Base-by-base conservation (phyloP, 2,797 vertebrate genomes). In the Coregonus sp. region DNA sequence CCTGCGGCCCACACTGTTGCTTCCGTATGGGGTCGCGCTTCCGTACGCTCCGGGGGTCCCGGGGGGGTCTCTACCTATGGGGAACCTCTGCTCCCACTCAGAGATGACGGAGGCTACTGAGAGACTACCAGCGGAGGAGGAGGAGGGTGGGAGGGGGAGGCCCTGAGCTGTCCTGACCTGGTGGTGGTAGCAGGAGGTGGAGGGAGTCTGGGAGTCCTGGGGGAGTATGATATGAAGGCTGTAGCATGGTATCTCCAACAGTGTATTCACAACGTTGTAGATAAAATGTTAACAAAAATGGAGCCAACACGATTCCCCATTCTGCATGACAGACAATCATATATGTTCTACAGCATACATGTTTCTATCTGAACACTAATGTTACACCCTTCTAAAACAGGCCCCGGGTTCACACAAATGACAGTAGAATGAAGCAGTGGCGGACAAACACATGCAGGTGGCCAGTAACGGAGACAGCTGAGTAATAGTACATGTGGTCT, bases 101-200 rank as follows among this genome's bases (percentile, higher is more conserved):
- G 95, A 94, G 82, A 99, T 85, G 76, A 93, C 97, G 87, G 97
- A 97, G 84, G 97, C 96, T 92, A 99, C 98, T 78, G 97, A 98
- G 84, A 96, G 90, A 87, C 90, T 96, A 93, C 91, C 88, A 90
- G 94, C 94, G 56, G 94, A 68, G 50, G 25, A 25, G 25, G 82
- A 75, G 25, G 79, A 16, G 54, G 78, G 68, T 74, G 33, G 15
- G 72, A 69, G n/a, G 72, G 80, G 94, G 93, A 77, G 90, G 90
- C 92, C 95, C 96, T 87, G 94, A 92, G 82, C 94, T 94, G 88
- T 86, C 92, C 75, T 90, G 88, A 88, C 40, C 72, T 9, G 86
- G 81, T 0, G 94, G 87, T 87, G 95, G 91, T 1, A 78, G 88
- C 35, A 80, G 15, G 50, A 86, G 33, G 86, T 84, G 15, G 50